phyloP scores from a whole-genome alignment of 2,113 vertebrate species.

The Agapornis roseicollis region DNA sequence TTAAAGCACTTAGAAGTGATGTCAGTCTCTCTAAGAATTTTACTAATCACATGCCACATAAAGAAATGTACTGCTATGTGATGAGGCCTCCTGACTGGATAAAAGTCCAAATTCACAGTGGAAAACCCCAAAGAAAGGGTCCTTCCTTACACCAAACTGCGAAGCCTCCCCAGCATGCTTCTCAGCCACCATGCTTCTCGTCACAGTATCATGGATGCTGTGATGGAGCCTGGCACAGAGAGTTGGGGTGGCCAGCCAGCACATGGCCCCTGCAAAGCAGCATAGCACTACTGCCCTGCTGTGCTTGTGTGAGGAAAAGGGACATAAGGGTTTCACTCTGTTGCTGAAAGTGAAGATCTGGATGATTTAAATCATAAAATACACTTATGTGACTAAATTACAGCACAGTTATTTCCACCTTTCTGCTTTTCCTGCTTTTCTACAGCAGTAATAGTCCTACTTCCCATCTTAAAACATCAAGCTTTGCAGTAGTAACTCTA shows the following conservation, averaged over 20 bases:
- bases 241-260: not conserved
- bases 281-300: not conserved
- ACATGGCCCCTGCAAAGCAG: not conserved
- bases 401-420: not conserved
- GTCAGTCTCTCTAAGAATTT: not conserved
- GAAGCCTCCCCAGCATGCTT: rapidly evolving
- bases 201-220: not conserved
- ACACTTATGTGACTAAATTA: not conserved
- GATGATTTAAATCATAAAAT: not conserved
- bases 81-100: not conserved
- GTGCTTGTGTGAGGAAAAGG: not conserved
- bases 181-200: rapidly evolving
- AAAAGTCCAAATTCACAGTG: rapidly evolving
- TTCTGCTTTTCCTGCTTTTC: not conserved
- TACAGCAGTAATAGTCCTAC: not conserved
- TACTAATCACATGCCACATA: rapidly evolving
- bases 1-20: not conserved
- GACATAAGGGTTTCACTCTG: rapidly evolving
- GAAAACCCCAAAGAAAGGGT: not conserved
- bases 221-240: rapidly evolving
- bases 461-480: not conserved
- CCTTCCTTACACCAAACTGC: not conserved
- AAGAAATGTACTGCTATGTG: rapidly evolving
- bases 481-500: not conserved
- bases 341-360: not conserved